Percentiles rank a stretch among this genome's conserved stretches.
phyloP scores from a whole-genome alignment of 2,113 vertebrate species.

The Elephantulus edwardii region DNA sequence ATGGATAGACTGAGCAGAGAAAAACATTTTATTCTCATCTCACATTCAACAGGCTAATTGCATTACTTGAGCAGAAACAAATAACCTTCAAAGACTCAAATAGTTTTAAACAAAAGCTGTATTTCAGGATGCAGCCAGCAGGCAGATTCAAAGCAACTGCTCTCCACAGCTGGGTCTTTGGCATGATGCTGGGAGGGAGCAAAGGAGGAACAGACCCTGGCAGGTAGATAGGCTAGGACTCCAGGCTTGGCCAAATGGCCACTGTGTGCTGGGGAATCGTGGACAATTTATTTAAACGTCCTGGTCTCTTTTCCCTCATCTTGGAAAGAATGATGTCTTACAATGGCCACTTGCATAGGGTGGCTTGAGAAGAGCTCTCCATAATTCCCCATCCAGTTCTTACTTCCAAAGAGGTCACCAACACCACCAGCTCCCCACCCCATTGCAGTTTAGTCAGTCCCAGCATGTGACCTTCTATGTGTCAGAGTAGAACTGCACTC shows the following conservation, averaged over 20 bases:
- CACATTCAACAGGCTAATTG: conserved; percentile 63
- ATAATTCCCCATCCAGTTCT: neutral
- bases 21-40: conserved; percentile 65
- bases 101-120: conserved; percentile 30
- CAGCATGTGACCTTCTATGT: neutral
- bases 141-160: neutral
- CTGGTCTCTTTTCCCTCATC: neutral
- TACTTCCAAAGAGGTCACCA: neutral
- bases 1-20: conserved; percentile 48
- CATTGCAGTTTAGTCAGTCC: neutral
- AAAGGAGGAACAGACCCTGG: neutral
- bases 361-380: neutral
- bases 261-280: neutral
- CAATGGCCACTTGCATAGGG: neutral
- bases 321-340: conserved; percentile 1
- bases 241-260: neutral
- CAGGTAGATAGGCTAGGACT: neutral
- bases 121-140: neutral
- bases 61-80: conserved; percentile 61
- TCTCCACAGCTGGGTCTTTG: neutral
- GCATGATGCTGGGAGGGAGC: neutral
- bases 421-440: neutral
- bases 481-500: neutral
- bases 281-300: conserved; percentile 1
- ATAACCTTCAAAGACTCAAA: conserved; percentile 34